Percentiles rank a stretch among this genome's conserved stretches.
Evolutionary conservation across 2,113 vertebrate genomes (phyloP).

Genomic region (Hemiscyllium ocellatum): DNA sequence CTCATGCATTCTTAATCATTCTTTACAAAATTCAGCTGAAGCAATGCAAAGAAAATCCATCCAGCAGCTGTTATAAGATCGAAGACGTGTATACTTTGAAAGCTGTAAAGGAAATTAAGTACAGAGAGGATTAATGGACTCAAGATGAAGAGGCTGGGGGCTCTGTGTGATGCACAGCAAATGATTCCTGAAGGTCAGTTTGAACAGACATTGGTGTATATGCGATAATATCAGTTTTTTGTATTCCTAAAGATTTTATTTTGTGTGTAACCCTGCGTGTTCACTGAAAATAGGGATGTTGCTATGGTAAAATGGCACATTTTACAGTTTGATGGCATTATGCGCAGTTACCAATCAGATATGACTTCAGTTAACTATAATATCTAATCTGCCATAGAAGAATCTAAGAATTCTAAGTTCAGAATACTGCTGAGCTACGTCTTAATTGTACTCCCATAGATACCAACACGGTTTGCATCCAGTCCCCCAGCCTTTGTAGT

Average conservation of each 20-base stretch:
- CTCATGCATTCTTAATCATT: neutral
- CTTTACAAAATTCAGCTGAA: neutral
- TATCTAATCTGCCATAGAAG: neutral
- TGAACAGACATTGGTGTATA: constrained; percentile 21
- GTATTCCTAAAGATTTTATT: neutral
- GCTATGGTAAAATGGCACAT: neutral
- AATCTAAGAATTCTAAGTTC: neutral
- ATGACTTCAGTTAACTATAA: neutral
- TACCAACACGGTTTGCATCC: neutral
- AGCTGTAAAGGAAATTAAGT: constrained; percentile 20
- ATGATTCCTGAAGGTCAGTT: neutral
- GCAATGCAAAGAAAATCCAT: neutral
- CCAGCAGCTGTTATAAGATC: neutral
- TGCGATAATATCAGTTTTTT: constrained; percentile 7
- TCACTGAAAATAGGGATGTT: neutral
- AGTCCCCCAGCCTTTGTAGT: neutral
- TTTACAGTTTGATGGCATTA: neutral
- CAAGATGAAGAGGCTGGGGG: constrained; percentile 1
- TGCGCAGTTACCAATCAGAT: neutral
- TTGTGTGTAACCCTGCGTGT: neutral
- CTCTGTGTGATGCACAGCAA: neutral
- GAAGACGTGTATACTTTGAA: constrained; percentile 11
- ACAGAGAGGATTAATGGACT: constrained; percentile 24
- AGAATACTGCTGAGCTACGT: neutral
- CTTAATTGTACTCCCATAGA: neutral